A percentile compares a stretch with the other conserved stretches of the same genome.
Evolutionary conservation across 2,888 invertebrate species (phyloP).

Genomic region (Plutella xylostella): DNA sequence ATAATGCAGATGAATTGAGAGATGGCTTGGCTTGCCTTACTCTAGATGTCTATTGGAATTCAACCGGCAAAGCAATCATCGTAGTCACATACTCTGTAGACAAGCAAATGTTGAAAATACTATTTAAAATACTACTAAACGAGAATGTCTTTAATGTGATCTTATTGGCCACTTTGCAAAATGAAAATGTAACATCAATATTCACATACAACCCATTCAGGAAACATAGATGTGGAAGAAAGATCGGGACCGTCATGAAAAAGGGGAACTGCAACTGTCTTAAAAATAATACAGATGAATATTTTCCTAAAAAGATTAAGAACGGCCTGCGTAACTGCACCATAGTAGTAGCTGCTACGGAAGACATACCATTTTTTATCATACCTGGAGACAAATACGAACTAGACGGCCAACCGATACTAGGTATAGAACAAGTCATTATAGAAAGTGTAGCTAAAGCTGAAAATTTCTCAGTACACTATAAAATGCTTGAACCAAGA

Average conservation of each 20-base stretch:
- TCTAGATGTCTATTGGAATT: neutral
- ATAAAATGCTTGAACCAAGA: neutral
- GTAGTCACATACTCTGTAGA: too few species aligned
- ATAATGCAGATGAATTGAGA: constrained; percentile 3
- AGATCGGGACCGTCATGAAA: constrained; percentile 7
- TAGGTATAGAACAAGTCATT: constrained; percentile 8
- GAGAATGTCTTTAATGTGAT: neutral
- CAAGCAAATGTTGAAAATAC: neutral
- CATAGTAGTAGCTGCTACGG: constrained; percentile 8
- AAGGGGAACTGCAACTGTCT: constrained; percentile 9
- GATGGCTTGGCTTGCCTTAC: neutral
- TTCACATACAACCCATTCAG: constrained; percentile 17
- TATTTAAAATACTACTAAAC: neutral
- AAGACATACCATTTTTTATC: constrained; percentile 11
- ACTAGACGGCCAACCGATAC: neutral
- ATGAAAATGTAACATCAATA: constrained; percentile 2
- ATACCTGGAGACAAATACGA: neutral
- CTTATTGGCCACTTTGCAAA: neutral
- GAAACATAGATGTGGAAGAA: constrained; percentile 15
- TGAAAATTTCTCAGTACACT: constrained; percentile 3
- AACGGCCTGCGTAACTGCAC: constrained; percentile 12
- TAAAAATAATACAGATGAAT: neutral
- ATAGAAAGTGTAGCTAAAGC: neutral
- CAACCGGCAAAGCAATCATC: neutral
- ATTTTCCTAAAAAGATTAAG: neutral